Evolutionary conservation across 2,888 invertebrate species (phyloP).

Genomic region (Xylophagus ater): DNA sequence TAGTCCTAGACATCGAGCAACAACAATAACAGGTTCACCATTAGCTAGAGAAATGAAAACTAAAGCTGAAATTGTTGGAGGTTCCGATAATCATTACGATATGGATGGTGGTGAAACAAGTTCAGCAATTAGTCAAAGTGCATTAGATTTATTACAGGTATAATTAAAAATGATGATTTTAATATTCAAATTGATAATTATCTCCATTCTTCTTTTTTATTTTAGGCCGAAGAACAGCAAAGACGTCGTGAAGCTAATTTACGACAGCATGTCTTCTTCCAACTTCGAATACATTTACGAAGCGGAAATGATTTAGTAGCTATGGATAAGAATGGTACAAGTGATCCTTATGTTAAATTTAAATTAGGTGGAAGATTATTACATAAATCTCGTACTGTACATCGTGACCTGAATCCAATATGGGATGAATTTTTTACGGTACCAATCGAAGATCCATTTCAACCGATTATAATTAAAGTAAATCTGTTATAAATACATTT

Average conservation of each 20-base stretch:
- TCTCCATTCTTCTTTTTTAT: slow-evolving; percentile 27
- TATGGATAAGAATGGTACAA: slow-evolving; percentile 94
- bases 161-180: too few species aligned
- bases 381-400: slow-evolving; percentile 89
- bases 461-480: slow-evolving; percentile 76
- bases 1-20: slow-evolving; percentile 59
- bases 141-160: slow-evolving; percentile 15
- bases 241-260: slow-evolving; percentile 60
- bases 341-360: slow-evolving; percentile 97
- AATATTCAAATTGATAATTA: too few species aligned
- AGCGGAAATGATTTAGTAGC: slow-evolving; percentile 81
- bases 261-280: slow-evolving; percentile 83
- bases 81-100: slow-evolving; percentile 30
- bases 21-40: slow-evolving; percentile 44
- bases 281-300: slow-evolving; percentile 78
- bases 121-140: slow-evolving; percentile 8
- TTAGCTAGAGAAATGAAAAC: slow-evolving; percentile 33
- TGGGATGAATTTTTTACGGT: slow-evolving; percentile 96
- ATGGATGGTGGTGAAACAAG: slow-evolving; percentile 18
- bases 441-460: slow-evolving; percentile 83
- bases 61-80: slow-evolving; percentile 30
- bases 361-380: slow-evolving; percentile 75
- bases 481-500: slow-evolving; percentile 18
- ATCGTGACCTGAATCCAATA: slow-evolving; percentile 88
- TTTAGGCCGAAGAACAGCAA: slow-evolving; percentile 58